Conservation (phyloP, 2,797 vertebrate genomes). For the Trachurus trachurus region DNA sequence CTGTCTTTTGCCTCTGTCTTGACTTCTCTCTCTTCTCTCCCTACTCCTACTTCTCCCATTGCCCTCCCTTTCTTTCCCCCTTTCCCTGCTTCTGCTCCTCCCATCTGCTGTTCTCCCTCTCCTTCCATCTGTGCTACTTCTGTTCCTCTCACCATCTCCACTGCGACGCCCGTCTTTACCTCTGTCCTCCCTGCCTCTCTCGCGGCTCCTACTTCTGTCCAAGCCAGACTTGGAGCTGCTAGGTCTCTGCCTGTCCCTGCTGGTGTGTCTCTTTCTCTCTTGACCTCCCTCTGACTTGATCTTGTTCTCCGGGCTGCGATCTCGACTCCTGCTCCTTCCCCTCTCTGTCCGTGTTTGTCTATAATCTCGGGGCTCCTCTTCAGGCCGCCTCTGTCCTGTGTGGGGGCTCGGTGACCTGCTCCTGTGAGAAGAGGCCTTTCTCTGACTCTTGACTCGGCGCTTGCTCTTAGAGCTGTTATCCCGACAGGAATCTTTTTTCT, state of each 20-base stretch:
- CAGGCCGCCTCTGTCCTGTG: constrained; percentile 71
- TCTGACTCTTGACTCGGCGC: constrained; percentile 83
- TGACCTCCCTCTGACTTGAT: constrained; percentile 68
- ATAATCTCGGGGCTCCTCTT: constrained; percentile 66
- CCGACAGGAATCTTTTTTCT: constrained; percentile 88
- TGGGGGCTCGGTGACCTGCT: constrained; percentile 82
- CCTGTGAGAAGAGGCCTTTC: constrained; percentile 81
- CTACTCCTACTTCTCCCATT: constrained; percentile 56
- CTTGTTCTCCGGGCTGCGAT: constrained; percentile 62
- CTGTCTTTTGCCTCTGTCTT: constrained; percentile 56
- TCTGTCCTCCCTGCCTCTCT: constrained; percentile 70
- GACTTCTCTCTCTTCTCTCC: constrained; percentile 61
- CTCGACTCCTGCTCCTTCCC: constrained; percentile 62
- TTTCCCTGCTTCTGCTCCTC: constrained; percentile 75
- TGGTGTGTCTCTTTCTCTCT: constrained; percentile 68
- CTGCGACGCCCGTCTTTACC: constrained; percentile 64
- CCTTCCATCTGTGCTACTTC: constrained; percentile 75
- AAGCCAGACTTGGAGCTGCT: constrained; percentile 56
- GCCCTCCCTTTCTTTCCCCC: constrained; percentile 57
- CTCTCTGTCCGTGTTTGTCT: constrained; percentile 62
- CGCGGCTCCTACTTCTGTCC: constrained; percentile 68
- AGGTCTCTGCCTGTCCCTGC: constrained; percentile 69
- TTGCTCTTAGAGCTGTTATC: constrained; percentile 85
- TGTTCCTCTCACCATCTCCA: constrained; percentile 68
- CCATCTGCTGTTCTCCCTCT: constrained; percentile 69